These are phyloP conservation scores for Cremastobaeus sp. DNA, from an alignment of 2,888 invertebrate species.

Conservation along the genomic window DNA sequence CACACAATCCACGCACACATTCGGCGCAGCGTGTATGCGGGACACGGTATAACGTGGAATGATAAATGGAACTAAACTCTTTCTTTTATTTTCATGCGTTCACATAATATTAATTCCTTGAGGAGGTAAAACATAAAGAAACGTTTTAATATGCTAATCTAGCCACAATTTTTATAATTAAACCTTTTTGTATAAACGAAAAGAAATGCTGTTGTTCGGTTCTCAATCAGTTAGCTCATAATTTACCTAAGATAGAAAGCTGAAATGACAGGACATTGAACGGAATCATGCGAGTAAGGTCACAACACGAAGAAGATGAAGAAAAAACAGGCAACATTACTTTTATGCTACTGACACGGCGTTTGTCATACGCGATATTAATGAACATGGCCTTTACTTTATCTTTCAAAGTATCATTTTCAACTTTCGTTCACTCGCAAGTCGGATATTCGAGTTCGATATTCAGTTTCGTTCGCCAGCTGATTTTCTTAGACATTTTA, in stretches of 20 bases:
- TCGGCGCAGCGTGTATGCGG: neutral
- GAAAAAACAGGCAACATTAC: conserved; percentile 29
- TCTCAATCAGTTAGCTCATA: conserved; percentile 46
- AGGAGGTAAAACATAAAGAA: conserved; percentile 32
- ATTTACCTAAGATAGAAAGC: conserved; percentile 52
- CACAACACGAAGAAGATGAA: conserved; percentile 19
- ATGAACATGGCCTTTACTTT: conserved; percentile 14
- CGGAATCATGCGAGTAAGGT: conserved; percentile 23
- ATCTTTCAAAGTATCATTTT: conserved; percentile 1
- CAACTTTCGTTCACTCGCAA: conserved; percentile 20
- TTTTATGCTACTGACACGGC: conserved; percentile 27
- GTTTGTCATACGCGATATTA: conserved; percentile 38
- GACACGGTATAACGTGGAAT: conserved; percentile 8
- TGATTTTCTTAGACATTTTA: too few relatives aligned
- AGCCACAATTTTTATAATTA: conserved; percentile 34
- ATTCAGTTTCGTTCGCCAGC: too few relatives aligned
- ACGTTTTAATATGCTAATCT: conserved; percentile 40
- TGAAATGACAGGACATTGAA: conserved; percentile 34
- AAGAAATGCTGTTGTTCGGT: conserved; percentile 19
- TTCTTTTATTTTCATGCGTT: conserved; percentile 16
- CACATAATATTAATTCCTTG: conserved; percentile 20
- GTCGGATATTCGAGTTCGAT: conserved; percentile 5
- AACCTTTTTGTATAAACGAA: conserved; percentile 34
- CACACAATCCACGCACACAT: neutral
- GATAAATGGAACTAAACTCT: conserved; percentile 29